Evolutionary conservation across 37 sponge, comb jelly and placozoan genomes (phyloP), one percentile per base, ranked within the genome.

Genomic region (Halichondria panicea): DNA sequence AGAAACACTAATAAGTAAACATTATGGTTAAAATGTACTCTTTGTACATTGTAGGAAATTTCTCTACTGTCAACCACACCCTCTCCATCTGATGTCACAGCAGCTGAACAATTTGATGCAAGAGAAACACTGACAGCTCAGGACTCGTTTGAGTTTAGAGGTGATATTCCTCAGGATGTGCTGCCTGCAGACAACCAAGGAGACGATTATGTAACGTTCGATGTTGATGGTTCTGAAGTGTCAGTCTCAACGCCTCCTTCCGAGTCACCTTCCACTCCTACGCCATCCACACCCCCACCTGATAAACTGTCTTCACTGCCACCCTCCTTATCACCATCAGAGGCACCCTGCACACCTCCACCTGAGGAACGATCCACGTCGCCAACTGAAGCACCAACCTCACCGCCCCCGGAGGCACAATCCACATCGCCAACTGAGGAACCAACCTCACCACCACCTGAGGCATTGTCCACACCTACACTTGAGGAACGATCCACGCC

Each of bases 111-210:
- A 11, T 48, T 48, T 48, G 52, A 48, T 48, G 52, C 52, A 18
- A 15, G 15, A 48, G 52, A 48, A 15, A 44, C 69, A 24, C 8
- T 68, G 3, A 25, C 48, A 4, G 6, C 69, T 18, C 69, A 68
- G 28, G 69, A 68, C 48, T 68, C 69, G 9, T 68, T 68, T 68
- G 69, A 68, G 46, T 68, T 68, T 28, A 6, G 13, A 30, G 9
- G 5, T 42, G n/a, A 6, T 48, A 48, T 25, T 22, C 27, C n/a
- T 18, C 3, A 22, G 8, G 15, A 13, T 25, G 46, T n/a, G n/a
- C 3, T 6, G 21, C 27, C 21, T 6, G 24, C 69, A 24, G 69
- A 68, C 6, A 8, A 28, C 5, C 46, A 68, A 19, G 31, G 6
- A n/a, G 22, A 25, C 25, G 60, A 59, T 7, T 7, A 59, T 25